phyloP scores from a whole-genome alignment of 2,888 invertebrate species.

The Cataglyphis livida region DNA sequence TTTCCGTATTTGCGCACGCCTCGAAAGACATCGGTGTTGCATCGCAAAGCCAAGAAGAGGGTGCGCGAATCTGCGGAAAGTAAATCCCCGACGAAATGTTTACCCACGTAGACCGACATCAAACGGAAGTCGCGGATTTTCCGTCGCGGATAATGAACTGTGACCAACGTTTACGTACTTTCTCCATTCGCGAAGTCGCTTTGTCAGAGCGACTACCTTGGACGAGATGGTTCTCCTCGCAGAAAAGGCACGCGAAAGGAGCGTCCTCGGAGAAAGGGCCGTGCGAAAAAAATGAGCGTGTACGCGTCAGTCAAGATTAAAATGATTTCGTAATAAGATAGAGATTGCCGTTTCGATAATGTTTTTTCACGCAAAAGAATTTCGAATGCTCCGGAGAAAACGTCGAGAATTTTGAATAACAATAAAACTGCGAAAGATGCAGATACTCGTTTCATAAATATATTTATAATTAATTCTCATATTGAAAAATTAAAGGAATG shows the following conservation, averaged over 20 bases:
- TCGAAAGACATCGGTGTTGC: conserved; percentile 66
- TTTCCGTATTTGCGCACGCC: conserved; percentile 59
- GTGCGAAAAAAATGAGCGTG: neutral
- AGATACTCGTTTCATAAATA: neutral
- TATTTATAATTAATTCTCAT: neutral
- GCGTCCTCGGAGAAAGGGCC: neutral
- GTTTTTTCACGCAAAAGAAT: too few species aligned
- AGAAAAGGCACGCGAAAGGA: conserved; percentile 48
- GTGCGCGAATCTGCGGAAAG: conserved; percentile 67
- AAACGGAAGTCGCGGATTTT: conserved; percentile 75
- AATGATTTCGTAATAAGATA: conserved; percentile 17
- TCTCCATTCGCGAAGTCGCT: conserved; percentile 26
- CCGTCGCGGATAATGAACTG: conserved; percentile 76
- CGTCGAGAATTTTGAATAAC: neutral
- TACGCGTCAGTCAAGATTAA: neutral
- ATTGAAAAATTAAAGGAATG: neutral
- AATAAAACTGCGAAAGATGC: neutral
- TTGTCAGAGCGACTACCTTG: conserved; percentile 36
- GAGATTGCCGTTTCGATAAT: neutral
- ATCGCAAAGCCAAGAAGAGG: conserved; percentile 62
- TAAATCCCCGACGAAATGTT: conserved; percentile 75
- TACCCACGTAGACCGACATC: conserved; percentile 75
- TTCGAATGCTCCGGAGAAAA: neutral
- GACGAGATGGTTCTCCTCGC: conserved; percentile 23
- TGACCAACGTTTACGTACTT: conserved; percentile 63